A percentile compares a stretch with the other conserved stretches of the same genome.
phyloP scores from a whole-genome alignment of 1,140 invertebrate species.

The Dermatophagoides farinae region DNA sequence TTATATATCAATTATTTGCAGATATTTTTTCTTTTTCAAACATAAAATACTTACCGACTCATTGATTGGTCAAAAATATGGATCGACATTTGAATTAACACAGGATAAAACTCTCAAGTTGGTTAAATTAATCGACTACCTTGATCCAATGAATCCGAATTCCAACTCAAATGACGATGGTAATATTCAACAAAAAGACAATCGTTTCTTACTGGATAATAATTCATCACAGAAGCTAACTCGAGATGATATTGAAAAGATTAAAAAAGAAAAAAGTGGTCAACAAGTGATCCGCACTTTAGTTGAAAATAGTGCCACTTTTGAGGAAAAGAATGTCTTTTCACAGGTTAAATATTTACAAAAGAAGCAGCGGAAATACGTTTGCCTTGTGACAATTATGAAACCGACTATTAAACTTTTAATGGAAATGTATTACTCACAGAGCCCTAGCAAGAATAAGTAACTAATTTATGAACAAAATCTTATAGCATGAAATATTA shows the following conservation, averaged over 20 bases:
- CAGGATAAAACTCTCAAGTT: constrained; percentile 31
- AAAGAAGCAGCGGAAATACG: constrained; percentile 15
- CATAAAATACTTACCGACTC: constrained; percentile 40
- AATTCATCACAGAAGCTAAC: constrained; percentile 64
- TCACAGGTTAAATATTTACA: constrained; percentile 17
- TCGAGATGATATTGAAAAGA: constrained; percentile 51
- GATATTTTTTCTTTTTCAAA: constrained; percentile 23
- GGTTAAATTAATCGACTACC: constrained; percentile 1
- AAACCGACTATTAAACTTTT: constrained; percentile 51
- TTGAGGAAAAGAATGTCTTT: constrained; percentile 13
- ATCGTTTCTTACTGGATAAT: constrained; percentile 59
- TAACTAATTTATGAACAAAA: constrained; percentile 24
- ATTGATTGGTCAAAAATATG: constrained; percentile 48
- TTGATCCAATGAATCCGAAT: background rate
- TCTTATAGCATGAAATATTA: constrained; percentile 6
- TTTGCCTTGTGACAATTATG: constrained; percentile 20
- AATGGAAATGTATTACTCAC: constrained; percentile 51
- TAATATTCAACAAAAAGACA: constrained; percentile 42
- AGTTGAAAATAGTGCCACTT: constrained; percentile 14
- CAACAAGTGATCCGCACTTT: constrained; percentile 11
- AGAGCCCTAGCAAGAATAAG: constrained; percentile 51
- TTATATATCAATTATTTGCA: constrained; percentile 12
- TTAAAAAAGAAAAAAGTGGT: constrained; percentile 43
- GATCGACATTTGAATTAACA: constrained; percentile 55
- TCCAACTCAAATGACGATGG: constrained; percentile 14